A percentile compares a stretch with the other conserved stretches of the same genome.
Conservation (phyloP, 2,888 invertebrate genomes). For the Cheilosia grossa region DNA sequence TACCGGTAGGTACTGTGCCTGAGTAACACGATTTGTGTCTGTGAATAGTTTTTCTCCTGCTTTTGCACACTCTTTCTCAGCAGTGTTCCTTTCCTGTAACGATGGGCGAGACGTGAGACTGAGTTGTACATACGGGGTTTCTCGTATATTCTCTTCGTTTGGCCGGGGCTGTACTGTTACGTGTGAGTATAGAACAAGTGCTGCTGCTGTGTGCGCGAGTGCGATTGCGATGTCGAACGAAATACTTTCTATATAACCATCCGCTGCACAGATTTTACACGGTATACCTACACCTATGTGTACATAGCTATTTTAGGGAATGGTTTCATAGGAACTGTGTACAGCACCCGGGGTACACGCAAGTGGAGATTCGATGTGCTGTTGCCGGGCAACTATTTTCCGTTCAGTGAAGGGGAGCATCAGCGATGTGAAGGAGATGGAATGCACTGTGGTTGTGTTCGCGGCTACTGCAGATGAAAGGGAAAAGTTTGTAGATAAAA, state of each 20-base stretch:
- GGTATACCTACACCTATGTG: neutral
- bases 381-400: conserved; percentile 25
- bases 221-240: conserved; percentile 35
- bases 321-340: conserved; percentile 61
- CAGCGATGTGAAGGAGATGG: neutral
- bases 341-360: conserved; percentile 56
- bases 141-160: conserved; percentile 56
- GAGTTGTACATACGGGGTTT: conserved; percentile 51
- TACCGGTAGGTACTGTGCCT: conserved; percentile 6
- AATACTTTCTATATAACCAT: conserved; percentile 15
- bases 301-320: conserved; percentile 21
- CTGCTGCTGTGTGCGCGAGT: conserved; percentile 22
- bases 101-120: neutral
- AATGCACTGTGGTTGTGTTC: too few species aligned
- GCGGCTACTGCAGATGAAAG: too few species aligned
- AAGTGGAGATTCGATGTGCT: conserved; percentile 4
- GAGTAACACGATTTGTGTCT: conserved; percentile 21
- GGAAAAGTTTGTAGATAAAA: too few species aligned
- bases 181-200: conserved; percentile 36
- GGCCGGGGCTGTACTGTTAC: conserved; percentile 55
- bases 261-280: neutral
- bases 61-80: conserved; percentile 16
- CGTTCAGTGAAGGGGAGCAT: neutral
- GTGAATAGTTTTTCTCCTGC: conserved; percentile 48
- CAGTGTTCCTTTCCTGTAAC: neutral